Conservation (phyloP, 2,797 vertebrate species). For the Bucorvus abyssinicus region DNA sequence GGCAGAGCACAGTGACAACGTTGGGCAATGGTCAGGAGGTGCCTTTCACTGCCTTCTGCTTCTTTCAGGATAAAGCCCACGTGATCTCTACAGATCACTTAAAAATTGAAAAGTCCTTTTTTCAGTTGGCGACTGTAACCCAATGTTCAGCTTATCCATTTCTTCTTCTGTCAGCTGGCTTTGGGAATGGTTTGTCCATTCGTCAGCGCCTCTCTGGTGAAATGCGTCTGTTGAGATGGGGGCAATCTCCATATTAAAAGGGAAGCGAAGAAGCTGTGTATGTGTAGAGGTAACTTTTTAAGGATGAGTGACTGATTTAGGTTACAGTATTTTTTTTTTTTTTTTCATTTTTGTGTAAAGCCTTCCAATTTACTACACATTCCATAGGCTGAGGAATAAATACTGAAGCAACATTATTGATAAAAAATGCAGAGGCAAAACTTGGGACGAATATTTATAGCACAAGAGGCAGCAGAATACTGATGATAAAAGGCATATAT, state of each 20-base stretch:
- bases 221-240: not conserved
- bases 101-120: not conserved
- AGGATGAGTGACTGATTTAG: slow-evolving; percentile 26
- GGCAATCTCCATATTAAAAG: not conserved
- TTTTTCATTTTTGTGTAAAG: not conserved
- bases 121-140: not conserved
- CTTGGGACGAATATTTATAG: not conserved
- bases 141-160: not conserved
- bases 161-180: not conserved
- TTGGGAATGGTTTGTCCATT: not conserved
- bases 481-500: not conserved
- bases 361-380: not conserved
- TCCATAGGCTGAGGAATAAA: not conserved
- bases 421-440: slow-evolving; percentile 10
- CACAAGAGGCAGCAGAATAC: not conserved
- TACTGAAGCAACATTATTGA: not conserved
- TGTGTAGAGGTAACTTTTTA: not conserved
- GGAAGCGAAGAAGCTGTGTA: not conserved
- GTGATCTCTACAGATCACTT: not conserved
- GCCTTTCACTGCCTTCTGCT: not conserved
- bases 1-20: not conserved
- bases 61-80: not conserved
- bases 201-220: not conserved
- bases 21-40: not conserved
- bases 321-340: not conserved